Evolutionary conservation across 2,113 vertebrate genomes (phyloP).

Genomic region (Parus major): DNA sequence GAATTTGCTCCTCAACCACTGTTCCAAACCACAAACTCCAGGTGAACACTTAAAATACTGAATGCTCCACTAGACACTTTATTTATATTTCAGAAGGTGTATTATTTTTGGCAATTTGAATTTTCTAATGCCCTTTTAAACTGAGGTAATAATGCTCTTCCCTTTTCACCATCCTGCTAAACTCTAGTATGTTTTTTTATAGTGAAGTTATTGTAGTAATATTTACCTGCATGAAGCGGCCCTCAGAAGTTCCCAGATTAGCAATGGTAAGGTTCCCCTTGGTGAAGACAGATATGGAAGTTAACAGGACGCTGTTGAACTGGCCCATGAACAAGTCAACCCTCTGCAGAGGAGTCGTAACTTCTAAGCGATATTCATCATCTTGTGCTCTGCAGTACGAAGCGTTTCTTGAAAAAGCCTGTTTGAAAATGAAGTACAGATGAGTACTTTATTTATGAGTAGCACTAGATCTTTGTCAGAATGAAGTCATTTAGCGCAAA

Average conservation of each 20-base stretch:
- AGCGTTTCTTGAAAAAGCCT: conserved; percentile 87
- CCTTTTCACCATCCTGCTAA: neutral
- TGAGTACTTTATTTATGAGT: conserved; percentile 17
- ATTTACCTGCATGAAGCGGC: conserved; percentile 91
- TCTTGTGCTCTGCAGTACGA: conserved; percentile 85
- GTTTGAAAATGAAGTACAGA: conserved; percentile 65
- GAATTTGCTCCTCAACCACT: neutral
- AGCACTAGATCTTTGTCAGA: conserved; percentile 44
- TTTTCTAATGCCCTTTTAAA: neutral
- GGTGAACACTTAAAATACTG: neutral
- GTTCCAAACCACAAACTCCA: neutral
- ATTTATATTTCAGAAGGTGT: neutral
- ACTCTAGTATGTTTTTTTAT: neutral
- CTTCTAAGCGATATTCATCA: conserved; percentile 90
- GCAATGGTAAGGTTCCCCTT: conserved; percentile 85
- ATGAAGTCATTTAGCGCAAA: conserved; percentile 55
- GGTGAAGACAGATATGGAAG: conserved; percentile 86
- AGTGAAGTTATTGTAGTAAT: neutral
- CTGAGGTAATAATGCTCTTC: neutral
- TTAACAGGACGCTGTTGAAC: conserved; percentile 87
- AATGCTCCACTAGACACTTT: neutral
- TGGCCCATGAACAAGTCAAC: conserved; percentile 90
- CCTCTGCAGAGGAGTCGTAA: conserved; percentile 86
- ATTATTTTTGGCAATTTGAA: neutral
- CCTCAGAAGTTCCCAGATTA: conserved; percentile 88